phyloP scores from a whole-genome alignment of 2,797 vertebrate species.

The Gephyroberyx darwinii region DNA sequence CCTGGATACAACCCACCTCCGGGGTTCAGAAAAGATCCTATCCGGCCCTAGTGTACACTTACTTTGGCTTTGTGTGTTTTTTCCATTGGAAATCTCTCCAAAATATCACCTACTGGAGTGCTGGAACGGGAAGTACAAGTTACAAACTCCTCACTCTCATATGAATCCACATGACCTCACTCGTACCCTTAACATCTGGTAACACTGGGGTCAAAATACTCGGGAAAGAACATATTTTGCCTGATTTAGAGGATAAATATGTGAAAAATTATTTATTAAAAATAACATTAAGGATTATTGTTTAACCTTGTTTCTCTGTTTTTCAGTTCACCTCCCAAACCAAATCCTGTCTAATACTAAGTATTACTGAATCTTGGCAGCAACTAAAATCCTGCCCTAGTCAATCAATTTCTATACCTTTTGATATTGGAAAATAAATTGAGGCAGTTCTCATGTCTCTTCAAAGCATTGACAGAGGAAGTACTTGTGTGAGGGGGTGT shows the following conservation, averaged over 20 bases:
- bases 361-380: neutral
- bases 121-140: constrained; percentile 41
- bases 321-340: neutral
- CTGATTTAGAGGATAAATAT: constrained; percentile 14
- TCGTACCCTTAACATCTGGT: constrained; percentile 12
- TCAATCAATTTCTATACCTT: neutral
- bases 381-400: neutral
- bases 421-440: constrained; percentile 12
- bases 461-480: constrained; percentile 21
- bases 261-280: neutral
- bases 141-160: constrained; percentile 31
- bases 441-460: constrained; percentile 10
- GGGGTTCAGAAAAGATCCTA: constrained; percentile 58
- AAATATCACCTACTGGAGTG: neutral
- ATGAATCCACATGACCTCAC: constrained; percentile 2
- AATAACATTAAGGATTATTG: neutral
- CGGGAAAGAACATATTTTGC: neutral
- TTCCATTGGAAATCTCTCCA: constrained; percentile 20
- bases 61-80: constrained; percentile 57
- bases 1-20: constrained; percentile 55
- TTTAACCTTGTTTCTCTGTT: neutral
- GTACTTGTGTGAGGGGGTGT: constrained; percentile 53
- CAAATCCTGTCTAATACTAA: neutral
- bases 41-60: constrained; percentile 21
- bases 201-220: constrained; percentile 20